Percentiles rank a stretch among this genome's conserved stretches.
Evolutionary conservation across 2,888 invertebrate genomes (phyloP).

Genomic region (Mantis religiosa): DNA sequence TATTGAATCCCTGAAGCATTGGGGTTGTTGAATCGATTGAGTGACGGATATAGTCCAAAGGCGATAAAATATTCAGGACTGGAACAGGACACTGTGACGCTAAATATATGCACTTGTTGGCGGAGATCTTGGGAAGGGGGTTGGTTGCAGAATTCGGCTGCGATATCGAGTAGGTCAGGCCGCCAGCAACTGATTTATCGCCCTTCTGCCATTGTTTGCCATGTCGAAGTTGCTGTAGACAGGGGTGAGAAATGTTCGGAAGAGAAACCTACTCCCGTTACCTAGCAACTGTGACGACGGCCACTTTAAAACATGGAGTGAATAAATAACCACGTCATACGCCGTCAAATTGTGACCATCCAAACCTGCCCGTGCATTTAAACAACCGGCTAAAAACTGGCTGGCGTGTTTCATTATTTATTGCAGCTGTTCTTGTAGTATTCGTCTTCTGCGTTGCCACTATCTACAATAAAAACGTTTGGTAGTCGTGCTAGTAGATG

Average conservation of each 20-base stretch:
- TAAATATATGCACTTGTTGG: neutral
- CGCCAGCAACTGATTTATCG: neutral
- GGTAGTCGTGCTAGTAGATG: too few relatives aligned
- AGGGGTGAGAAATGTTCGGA: neutral
- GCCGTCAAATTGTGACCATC: too few relatives aligned
- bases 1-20: neutral
- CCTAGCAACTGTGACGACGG: too few relatives aligned
- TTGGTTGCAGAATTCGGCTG: neutral
- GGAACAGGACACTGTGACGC: neutral
- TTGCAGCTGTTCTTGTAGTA: too few relatives aligned
- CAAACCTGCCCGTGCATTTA: too few relatives aligned
- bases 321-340: too few relatives aligned
- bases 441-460: too few relatives aligned
- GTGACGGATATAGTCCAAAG: neutral
- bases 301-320: too few relatives aligned
- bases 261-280: too few relatives aligned
- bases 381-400: too few relatives aligned
- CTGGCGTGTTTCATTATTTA: too few relatives aligned
- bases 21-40: neutral
- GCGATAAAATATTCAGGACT: neutral
- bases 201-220: neutral
- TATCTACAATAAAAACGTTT: too few relatives aligned
- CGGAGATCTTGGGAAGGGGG: neutral
- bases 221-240: neutral
- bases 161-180: neutral